Percentiles rank a stretch among this genome's conserved stretches.
Conservation (phyloP, 1,140 invertebrate genomes). For the Odontomachus brunneus region DNA sequence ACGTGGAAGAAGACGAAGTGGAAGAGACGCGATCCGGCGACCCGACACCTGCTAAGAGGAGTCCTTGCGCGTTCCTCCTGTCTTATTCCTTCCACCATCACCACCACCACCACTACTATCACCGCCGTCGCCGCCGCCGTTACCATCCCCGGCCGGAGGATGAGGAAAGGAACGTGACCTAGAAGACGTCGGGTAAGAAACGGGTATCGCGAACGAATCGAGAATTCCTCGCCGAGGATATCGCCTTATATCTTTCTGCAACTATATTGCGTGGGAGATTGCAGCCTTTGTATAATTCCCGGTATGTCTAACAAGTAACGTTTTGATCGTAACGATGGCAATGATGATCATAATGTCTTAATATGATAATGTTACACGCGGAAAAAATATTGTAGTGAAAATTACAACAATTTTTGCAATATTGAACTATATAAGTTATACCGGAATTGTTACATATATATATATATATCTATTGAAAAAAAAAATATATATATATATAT, state of each 20-base stretch:
- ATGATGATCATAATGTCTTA: too few species aligned
- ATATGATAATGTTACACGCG: too few species aligned
- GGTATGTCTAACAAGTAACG: too few species aligned
- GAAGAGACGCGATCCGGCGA: constrained; percentile 28
- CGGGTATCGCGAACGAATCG: not conserved
- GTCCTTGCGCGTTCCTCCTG: not conserved
- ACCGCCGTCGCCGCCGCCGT: not conserved
- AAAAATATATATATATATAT: too few species aligned
- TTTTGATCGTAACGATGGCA: too few species aligned
- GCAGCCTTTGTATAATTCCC: not conserved
- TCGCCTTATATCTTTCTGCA: not conserved
- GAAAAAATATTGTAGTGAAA: too few species aligned
- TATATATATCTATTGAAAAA: too few species aligned
- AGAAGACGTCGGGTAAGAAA: not conserved
- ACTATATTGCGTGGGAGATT: not conserved
- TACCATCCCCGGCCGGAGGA: not conserved
- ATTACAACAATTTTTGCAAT: too few species aligned
- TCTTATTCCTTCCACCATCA: not conserved
- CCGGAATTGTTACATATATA: too few species aligned
- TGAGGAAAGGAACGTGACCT: not conserved
- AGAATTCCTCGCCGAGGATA: not conserved
- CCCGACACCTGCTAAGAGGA: constrained; percentile 22
- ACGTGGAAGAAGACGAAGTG: constrained; percentile 53
- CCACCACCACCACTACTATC: not conserved
- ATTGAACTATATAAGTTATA: too few species aligned